A percentile compares a stretch with the other conserved stretches of the same genome.
Evolutionary conservation across 1,140 invertebrate species (phyloP).

Genomic region (Oryctes rhinoceros): DNA sequence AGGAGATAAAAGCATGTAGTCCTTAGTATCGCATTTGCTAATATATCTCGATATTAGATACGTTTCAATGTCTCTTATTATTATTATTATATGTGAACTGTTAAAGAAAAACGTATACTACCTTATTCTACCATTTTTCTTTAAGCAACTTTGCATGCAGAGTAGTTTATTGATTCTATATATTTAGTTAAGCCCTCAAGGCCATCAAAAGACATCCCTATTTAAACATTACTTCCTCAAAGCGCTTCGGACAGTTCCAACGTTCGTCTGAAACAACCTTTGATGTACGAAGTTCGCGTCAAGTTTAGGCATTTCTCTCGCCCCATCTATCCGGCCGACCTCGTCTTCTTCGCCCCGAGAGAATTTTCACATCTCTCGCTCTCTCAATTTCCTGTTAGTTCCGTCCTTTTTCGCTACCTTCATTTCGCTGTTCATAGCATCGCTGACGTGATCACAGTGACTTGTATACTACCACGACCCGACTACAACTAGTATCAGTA

Average conservation of each 20-base stretch:
- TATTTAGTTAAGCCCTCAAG: not conserved
- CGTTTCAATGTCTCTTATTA: too few relatives aligned
- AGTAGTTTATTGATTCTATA: too few relatives aligned
- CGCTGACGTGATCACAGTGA: not conserved
- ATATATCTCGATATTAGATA: too few relatives aligned
- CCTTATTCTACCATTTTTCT: too few relatives aligned
- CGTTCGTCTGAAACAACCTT: conserved; percentile 12
- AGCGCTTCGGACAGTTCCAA: not conserved
- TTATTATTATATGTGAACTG: too few relatives aligned
- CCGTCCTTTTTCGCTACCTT: not conserved
- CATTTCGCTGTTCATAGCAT: too few relatives aligned
- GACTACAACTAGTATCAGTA: not conserved
- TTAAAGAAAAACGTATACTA: too few relatives aligned
- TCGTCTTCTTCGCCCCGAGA: not conserved
- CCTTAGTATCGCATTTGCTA: too few relatives aligned
- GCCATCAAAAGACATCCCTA: conserved; percentile 14
- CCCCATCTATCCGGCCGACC: not conserved
- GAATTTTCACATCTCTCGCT: not conserved
- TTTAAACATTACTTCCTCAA: conserved; percentile 7
- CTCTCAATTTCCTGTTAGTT: not conserved
- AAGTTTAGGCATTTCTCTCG: conserved; percentile 14
- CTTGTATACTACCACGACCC: not conserved
- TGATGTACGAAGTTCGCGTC: conserved; percentile 12
- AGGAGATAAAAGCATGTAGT: too few relatives aligned
- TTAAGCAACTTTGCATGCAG: too few relatives aligned